These are phyloP conservation scores for Regulus satrapa DNA, from an alignment of 2,113 vertebrate genomes.

Conservation along the genomic window DNA sequence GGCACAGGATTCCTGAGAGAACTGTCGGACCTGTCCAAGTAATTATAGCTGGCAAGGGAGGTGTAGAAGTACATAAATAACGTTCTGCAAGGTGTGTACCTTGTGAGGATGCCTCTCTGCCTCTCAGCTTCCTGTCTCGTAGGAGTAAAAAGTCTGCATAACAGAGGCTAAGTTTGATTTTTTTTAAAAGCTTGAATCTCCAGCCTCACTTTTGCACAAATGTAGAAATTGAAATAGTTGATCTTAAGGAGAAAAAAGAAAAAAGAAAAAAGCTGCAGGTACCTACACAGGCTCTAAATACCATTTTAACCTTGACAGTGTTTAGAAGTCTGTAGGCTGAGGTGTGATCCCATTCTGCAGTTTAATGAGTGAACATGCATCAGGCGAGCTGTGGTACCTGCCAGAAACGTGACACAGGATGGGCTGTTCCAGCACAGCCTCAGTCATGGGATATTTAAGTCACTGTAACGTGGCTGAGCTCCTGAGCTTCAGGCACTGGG, in stretches of 20 bases:
- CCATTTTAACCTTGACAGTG: background rate
- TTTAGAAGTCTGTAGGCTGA: background rate
- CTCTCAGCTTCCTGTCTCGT: background rate
- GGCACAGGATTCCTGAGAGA: background rate
- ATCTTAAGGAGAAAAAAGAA: background rate
- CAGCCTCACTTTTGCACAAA: background rate
- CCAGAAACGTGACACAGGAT: background rate
- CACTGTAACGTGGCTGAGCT: background rate
- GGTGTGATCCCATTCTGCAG: background rate
- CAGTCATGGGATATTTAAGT: background rate
- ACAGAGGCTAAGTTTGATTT: background rate
- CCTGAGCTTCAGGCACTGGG: background rate
- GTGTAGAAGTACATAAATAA: background rate
- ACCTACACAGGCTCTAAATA: background rate
- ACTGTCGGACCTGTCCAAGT: background rate
- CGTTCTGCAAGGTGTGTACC: background rate
- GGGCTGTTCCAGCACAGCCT: background rate
- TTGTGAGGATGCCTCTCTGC: background rate
- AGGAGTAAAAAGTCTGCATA: background rate
- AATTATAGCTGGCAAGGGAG: background rate
- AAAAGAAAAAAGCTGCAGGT: background rate
- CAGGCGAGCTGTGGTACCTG: background rate
- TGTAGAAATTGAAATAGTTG: background rate
- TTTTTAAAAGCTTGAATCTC: background rate
- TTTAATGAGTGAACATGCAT: background rate